phyloP scores from a whole-genome alignment of 2,797 vertebrate genomes.

The Tokudaia muenninki region DNA sequence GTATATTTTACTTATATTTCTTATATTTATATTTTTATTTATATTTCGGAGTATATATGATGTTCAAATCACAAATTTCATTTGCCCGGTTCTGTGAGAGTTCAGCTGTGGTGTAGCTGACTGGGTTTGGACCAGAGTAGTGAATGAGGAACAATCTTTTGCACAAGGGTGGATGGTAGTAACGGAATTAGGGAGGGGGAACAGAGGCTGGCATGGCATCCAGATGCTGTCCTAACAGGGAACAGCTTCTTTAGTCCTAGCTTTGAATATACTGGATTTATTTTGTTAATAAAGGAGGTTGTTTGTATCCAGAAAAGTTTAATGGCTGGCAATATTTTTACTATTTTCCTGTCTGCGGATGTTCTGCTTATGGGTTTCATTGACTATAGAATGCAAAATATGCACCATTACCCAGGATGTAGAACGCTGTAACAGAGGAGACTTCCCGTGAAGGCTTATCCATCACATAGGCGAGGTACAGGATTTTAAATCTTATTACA shows the following conservation, averaged over 20 bases:
- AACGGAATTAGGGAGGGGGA: neutral
- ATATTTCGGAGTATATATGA: slow-evolving; percentile 14
- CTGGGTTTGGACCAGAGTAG: neutral
- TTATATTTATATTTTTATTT: too few relatives aligned
- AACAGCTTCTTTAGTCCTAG: neutral
- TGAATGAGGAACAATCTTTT: neutral
- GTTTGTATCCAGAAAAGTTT: slow-evolving; percentile 32
- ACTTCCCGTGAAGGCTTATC: slow-evolving; percentile 4
- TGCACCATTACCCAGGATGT: neutral
- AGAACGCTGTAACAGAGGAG: neutral
- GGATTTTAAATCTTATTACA: slow-evolving; percentile 44
- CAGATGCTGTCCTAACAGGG: neutral
- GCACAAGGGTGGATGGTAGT: neutral
- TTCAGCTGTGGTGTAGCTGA: neutral
- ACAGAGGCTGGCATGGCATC: neutral
- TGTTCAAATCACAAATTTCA: slow-evolving; percentile 44
- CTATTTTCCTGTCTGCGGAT: neutral
- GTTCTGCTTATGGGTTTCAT: neutral
- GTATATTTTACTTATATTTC: neutral
- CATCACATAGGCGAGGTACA: neutral
- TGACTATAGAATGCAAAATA: slow-evolving; percentile 40
- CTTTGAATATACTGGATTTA: neutral
- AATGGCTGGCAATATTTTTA: slow-evolving; percentile 47
- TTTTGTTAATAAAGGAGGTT: slow-evolving; percentile 48
- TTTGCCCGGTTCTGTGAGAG: slow-evolving; percentile 25